Conservation (phyloP, 2,888 invertebrate species). For the Chirona hameri region DNA sequence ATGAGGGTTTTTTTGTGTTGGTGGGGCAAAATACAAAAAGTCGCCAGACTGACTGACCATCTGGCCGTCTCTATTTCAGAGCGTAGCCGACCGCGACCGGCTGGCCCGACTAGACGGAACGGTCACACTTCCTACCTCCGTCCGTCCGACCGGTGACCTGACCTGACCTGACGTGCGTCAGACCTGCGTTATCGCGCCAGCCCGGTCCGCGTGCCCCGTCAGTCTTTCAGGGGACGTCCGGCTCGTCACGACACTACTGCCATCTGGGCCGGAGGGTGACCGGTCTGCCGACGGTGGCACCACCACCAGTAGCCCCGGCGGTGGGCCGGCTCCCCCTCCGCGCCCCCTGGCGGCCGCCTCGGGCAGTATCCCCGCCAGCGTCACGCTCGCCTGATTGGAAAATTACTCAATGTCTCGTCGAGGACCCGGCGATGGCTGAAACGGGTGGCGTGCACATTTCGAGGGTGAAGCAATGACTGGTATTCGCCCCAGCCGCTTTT, state of each 20-base stretch:
- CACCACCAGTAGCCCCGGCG: no score
- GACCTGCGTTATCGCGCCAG: no score
- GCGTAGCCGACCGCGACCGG: no score
- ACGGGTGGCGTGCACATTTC: not conserved
- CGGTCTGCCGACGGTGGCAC: no score
- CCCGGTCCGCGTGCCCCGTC: not conserved
- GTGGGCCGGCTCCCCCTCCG: not conserved
- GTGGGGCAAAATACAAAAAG: no score
- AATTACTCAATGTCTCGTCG: not conserved
- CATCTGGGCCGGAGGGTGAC: not conserved
- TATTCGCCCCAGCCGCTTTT: not conserved
- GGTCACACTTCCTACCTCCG: no score
- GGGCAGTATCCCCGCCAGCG: not conserved
- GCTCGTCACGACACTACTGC: not conserved
- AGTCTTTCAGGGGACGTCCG: slow-evolving; percentile 10
- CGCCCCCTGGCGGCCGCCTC: not conserved
- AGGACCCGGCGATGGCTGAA: not conserved
- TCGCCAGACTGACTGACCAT: no score
- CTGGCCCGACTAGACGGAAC: no score
- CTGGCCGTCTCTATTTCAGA: no score
- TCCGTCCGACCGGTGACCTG: no score
- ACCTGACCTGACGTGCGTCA: no score
- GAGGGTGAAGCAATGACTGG: not conserved
- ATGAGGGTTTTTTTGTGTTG: no score
- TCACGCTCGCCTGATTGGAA: not conserved